Percentiles rank a stretch among this genome's conserved stretches.
These are phyloP conservation scores for Heliconius himera DNA, from an alignment of 1,140 invertebrate species.

Conservation along the genomic window DNA sequence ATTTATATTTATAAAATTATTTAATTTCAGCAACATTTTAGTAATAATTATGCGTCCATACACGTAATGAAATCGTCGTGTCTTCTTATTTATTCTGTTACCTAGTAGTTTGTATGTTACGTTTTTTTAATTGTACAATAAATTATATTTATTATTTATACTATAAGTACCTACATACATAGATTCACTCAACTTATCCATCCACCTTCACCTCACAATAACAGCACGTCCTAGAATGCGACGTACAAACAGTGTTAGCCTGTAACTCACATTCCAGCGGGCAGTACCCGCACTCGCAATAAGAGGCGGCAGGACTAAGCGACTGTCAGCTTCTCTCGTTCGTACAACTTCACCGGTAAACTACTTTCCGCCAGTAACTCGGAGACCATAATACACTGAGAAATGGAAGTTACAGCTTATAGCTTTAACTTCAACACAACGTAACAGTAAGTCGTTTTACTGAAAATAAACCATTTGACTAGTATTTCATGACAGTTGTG, in stretches of 20 bases:
- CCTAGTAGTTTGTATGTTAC: too few species aligned
- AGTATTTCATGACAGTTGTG: too few species aligned
- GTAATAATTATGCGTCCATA: too few species aligned
- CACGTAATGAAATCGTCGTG: too few species aligned
- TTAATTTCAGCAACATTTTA: not conserved
- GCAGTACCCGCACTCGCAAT: not conserved
- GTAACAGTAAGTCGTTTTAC: not conserved
- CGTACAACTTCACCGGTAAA: too few species aligned
- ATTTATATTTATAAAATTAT: not conserved
- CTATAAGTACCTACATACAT: not conserved
- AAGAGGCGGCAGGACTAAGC: conserved; percentile 16
- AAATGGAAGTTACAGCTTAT: conserved; percentile 1
- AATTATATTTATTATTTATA: not conserved
- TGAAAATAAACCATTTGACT: not conserved
- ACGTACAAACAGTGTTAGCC: not conserved
- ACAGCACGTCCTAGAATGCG: not conserved
- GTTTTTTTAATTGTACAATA: too few species aligned
- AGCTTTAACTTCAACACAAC: not conserved
- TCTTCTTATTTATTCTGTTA: too few species aligned
- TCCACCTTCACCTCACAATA: not conserved
- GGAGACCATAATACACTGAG: not conserved
- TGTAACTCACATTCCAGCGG: not conserved
- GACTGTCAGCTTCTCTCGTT: conserved; percentile 5
- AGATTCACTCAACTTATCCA: not conserved
- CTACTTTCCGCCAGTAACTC: not conserved